Evolutionary conservation across 1,140 invertebrate genomes (phyloP), one percentile per base, ranked within the genome.

Genomic region (Adelges cooleyi): DNA sequence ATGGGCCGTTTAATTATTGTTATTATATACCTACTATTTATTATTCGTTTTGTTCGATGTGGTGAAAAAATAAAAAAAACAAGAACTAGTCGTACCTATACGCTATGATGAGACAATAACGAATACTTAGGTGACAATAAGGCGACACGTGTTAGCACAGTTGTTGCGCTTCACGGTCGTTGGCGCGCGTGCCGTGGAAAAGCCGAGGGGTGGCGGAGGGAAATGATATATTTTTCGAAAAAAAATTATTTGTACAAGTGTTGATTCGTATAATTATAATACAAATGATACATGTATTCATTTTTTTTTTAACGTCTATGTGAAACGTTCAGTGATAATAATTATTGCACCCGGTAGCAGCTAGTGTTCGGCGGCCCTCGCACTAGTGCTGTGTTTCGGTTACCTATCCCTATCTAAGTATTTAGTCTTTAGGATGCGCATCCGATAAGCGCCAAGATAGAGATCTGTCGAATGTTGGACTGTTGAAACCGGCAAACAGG

Each of bases 81-180:
- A 33, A 33, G 29, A n/a, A n/a, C n/a, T 11, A 33, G 11, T 33
- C 29, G 29, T 33, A 33, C 11, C 29, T 6, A n/a, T n/a, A 71
- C 92, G 84, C n/a, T 97, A 77, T 0, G 94, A 96, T 18, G 33
- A 8, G 56, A 62, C 56, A 62, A 62, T 48, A 62, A 62, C n/a
- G 3, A 44, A 17, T 44, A 11, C 40, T 17, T 17, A 11, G 56
- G 40, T 15, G 56, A 62, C 56, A 62, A 40, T 17, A 11, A 11
- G 56, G 40, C 9, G 56, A 62, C 56, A 62, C 56, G 56, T 62
- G 56, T 62, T 62, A 11, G 25, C 42, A 62, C 56, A 62, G 56
- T 62, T 62, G 56, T 62, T 20, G 17, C 13, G 38, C 20, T 17
- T 17, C n/a, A 48, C 9, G 50, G 8, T 20, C 3, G 1, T 36